A percentile compares a stretch with the other conserved stretches of the same genome.
Evolutionary conservation across 2,888 invertebrate genomes (phyloP).

Genomic region (Cyclophora albipunctata): DNA sequence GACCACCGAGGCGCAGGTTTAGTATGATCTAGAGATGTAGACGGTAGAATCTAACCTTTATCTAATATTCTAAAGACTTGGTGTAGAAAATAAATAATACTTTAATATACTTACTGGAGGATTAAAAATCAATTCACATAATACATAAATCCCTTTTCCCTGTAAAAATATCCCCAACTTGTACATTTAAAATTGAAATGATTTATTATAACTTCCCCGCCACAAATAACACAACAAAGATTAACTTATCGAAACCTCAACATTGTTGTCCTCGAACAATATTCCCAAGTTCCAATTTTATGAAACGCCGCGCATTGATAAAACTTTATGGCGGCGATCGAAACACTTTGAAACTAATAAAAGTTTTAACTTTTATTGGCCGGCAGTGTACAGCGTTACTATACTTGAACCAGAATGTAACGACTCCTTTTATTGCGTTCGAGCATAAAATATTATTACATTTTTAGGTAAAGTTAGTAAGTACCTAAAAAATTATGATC

Average conservation of each 20-base stretch:
- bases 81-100: no score
- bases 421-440: neutral
- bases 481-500: no score
- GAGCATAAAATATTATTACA: neutral
- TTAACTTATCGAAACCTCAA: slow-evolving; percentile 12
- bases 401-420: slow-evolving; percentile 12
- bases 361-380: slow-evolving; percentile 36
- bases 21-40: no score
- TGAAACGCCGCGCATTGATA: slow-evolving; percentile 25
- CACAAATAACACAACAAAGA: slow-evolving; percentile 6
- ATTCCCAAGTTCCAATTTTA: slow-evolving; percentile 27
- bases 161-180: no score
- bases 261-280: slow-evolving; percentile 15
- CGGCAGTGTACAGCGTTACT: slow-evolving; percentile 31
- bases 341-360: slow-evolving; percentile 33
- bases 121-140: no score
- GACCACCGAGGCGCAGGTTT: no score
- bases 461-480: slow-evolving; percentile 2
- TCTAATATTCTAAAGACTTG: no score
- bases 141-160: no score
- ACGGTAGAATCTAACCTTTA: no score
- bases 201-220: no score
- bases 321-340: slow-evolving; percentile 22
- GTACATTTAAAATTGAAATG: no score
- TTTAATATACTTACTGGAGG: no score